Evolutionary conservation across 2,888 invertebrate genomes (phyloP), one percentile per base, ranked within the genome.

Genomic region (Serrognathus titanus): DNA sequence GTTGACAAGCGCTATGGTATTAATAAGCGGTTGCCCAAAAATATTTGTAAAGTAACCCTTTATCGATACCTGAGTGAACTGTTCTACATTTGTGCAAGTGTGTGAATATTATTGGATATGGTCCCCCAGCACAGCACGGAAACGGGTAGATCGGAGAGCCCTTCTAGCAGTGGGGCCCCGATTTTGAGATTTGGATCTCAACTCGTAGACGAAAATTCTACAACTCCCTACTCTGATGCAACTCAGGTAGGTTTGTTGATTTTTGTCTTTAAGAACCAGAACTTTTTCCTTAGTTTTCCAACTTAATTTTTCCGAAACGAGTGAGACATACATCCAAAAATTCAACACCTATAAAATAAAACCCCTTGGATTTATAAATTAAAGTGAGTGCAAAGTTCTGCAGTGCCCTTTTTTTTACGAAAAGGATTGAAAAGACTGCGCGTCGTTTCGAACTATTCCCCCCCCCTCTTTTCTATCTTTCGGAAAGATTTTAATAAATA

Each of bases 221-320:
- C 88, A 53, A 97, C 97, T 59, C 97, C 97, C 59, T 98, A 98
- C 82, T 93, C 96, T 74, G 97, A 98, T 84, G 97, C 97, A 62
- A 98, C 97, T 70, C 92, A 93, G 92, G 94, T 94, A 83, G 87
- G 86, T 81, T n/a, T 49, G 51, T 53, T 51, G 50, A 13, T 58
- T 58, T 54, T 51, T 54, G 41, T 50, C 48, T 13, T 11, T 43
- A 9, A n/a, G 11, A 4, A 39, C 39, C 39, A 39, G 5, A n/a
- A 38, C 38, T 38, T 38, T 38, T n/a, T 38, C 16, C 16, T 16
- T 16, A 16, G 16, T 16, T 16, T 16, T 16, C 16, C 16, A 16
- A 16, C 16, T 41, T 12, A 38, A 46, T 13, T 36, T 45, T 37
- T 52, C 11, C 24, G 24, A 31, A 31, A 7, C 24, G 7, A 31